Conservation (phyloP, 2,797 vertebrate species). For the Linurgus olivaceus region DNA sequence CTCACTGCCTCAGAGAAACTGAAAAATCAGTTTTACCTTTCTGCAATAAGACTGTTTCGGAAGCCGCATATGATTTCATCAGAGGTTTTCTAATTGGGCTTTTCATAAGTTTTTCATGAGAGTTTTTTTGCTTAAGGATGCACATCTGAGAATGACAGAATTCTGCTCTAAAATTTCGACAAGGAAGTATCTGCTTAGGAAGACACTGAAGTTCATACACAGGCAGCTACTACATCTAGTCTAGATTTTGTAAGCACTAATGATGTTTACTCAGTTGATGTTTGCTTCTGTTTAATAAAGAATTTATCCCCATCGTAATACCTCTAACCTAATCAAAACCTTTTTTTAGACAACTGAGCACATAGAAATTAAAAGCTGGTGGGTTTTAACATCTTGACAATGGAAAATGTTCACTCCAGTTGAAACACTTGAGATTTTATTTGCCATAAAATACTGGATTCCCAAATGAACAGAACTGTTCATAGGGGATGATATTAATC, state of each 20-base stretch:
- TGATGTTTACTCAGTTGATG: background rate
- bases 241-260: background rate
- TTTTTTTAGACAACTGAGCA: background rate
- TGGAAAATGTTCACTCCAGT: background rate
- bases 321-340: background rate
- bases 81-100: background rate
- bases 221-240: background rate
- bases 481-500: background rate
- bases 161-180: background rate
- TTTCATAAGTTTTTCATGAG: background rate
- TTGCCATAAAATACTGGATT: background rate
- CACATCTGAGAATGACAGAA: background rate
- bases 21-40: background rate
- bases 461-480: background rate
- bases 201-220: background rate
- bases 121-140: background rate
- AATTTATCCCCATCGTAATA: background rate
- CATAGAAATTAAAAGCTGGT: background rate
- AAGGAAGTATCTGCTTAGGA: background rate
- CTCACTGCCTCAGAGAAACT: background rate
- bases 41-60: background rate
- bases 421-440: background rate
- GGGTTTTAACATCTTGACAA: background rate
- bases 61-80: background rate
- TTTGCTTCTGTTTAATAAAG: background rate